Evolutionary conservation across 2,113 vertebrate genomes (phyloP), one percentile per base, ranked within the genome.

Genomic region (Xenopus laevis): DNA sequence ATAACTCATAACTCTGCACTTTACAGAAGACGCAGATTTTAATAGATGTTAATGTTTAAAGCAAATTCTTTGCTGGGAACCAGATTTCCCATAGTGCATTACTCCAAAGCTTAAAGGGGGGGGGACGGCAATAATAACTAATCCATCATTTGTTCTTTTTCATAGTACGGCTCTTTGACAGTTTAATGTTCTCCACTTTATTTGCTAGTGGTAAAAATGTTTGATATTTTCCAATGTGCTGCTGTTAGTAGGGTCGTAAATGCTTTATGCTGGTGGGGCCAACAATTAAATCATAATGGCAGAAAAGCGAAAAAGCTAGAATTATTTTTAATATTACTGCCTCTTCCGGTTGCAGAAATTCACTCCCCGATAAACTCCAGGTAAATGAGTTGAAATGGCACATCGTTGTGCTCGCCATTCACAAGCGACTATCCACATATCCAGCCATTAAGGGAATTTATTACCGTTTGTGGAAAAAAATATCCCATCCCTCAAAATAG

Each of bases 101-200:
- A 76, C 46, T 62, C 18, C 40, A 45, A 63, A 76, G 66, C 57
- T 16, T 53, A 18, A 12, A 17, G 45, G 53, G 64, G 50, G 55
- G 45, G 47, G 4, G 18, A 69, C 69, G 65, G 62, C 73, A 76
- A 76, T 69, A 69, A 76, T 68, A 69, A 69, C 73, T 58, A 76
- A 76, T 76, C 73, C 73, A 76, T 76, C 73, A 76, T 76, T 47
- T 33, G 46, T 69, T 63, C 67, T 33, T 47, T 59, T 68, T 61
- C 65, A 65, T 75, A 40, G 53, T 68, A 44, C 65, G 61, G 21
- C 58, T 55, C 66, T 62, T 69, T 69, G 73, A 76, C 73, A 76
- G 66, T 76, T 76, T 76, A 76, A 76, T 76, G 73, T 69, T 76
- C 73, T 68, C 45, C 59, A 69, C 57, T 69, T 63, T 76, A 76